Evolutionary conservation across 2,888 invertebrate genomes (phyloP).

Genomic region (Himalopsyche anomala): DNA sequence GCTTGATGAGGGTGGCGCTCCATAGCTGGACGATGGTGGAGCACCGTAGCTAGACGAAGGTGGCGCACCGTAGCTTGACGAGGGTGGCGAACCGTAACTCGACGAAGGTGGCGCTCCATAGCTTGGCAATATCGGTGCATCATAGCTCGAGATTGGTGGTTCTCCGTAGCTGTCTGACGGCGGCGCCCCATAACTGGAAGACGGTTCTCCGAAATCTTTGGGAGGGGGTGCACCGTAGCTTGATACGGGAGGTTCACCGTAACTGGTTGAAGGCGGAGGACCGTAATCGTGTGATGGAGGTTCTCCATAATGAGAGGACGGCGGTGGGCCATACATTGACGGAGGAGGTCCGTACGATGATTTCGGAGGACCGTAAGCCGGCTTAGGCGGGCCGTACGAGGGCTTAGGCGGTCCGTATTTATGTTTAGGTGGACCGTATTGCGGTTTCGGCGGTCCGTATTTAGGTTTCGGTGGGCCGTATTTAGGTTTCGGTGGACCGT

Average conservation of each 20-base stretch:
- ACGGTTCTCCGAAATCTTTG: slow-evolving; percentile 62
- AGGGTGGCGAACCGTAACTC: slow-evolving; percentile 61
- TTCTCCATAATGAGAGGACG: slow-evolving; percentile 62
- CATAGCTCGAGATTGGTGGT: slow-evolving; percentile 66
- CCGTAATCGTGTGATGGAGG: slow-evolving; percentile 59
- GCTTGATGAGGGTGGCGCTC: slow-evolving; percentile 56
- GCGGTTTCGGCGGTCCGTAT: slow-evolving; percentile 65
- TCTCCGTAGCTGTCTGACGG: slow-evolving; percentile 67
- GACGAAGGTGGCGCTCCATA: slow-evolving; percentile 65
- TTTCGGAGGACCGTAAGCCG: slow-evolving; percentile 63
- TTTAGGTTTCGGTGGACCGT: slow-evolving; percentile 67
- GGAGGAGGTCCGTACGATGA: slow-evolving; percentile 58
- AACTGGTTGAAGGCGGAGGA: slow-evolving; percentile 60
- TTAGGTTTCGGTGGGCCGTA: slow-evolving; percentile 66
- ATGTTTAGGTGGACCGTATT: slow-evolving; percentile 66
- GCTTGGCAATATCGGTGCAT: slow-evolving; percentile 64
- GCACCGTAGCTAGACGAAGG: slow-evolving; percentile 61
- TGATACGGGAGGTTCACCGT: slow-evolving; percentile 58
- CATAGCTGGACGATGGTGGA: slow-evolving; percentile 60
- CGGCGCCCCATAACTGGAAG: slow-evolving; percentile 66
- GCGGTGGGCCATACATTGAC: slow-evolving; percentile 54
- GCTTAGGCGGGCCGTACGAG: slow-evolving; percentile 59
- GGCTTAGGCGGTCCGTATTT: slow-evolving; percentile 62
- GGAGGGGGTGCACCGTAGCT: slow-evolving; percentile 63
- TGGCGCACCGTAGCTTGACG: slow-evolving; percentile 65